Conservation (phyloP, 2,888 invertebrate species). For the Nymphalis polychloros region DNA sequence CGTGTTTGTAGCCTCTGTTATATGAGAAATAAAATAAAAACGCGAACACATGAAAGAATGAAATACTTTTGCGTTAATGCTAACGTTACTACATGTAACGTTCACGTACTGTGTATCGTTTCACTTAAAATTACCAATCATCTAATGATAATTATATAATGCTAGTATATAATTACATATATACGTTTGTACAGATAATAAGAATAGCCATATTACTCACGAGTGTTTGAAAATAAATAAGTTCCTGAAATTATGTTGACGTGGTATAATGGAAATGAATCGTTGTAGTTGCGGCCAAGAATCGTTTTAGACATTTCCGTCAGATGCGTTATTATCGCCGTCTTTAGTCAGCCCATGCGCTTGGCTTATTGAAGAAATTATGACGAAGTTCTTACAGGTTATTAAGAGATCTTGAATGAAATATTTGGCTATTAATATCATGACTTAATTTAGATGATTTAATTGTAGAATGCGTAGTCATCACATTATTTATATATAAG, state of each 20-base stretch:
- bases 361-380: constrained; percentile 11
- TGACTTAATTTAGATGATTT: no score
- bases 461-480: no score
- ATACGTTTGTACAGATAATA: neutral
- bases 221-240: constrained; percentile 20
- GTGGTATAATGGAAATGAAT: constrained; percentile 22
- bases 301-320: constrained; percentile 22
- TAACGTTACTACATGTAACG: no score
- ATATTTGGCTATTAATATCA: constrained; percentile 13
- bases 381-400: constrained; percentile 9
- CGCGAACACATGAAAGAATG: no score
- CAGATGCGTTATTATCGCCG: constrained; percentile 17
- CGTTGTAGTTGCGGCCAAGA: constrained; percentile 32
- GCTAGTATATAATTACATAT: neutral
- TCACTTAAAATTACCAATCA: no score
- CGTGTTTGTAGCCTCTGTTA: no score
- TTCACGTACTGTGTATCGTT: no score
- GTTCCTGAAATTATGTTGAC: constrained; percentile 31
- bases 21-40: no score
- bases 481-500: no score
- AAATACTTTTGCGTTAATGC: no score
- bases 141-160: neutral
- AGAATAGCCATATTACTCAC: constrained; percentile 21
- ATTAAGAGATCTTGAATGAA: constrained; percentile 22
- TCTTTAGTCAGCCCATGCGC: constrained; percentile 12